Percentiles rank a stretch among this genome's conserved stretches.
phyloP scores from a whole-genome alignment of 2,797 vertebrate genomes.

The Cygnus olor region DNA sequence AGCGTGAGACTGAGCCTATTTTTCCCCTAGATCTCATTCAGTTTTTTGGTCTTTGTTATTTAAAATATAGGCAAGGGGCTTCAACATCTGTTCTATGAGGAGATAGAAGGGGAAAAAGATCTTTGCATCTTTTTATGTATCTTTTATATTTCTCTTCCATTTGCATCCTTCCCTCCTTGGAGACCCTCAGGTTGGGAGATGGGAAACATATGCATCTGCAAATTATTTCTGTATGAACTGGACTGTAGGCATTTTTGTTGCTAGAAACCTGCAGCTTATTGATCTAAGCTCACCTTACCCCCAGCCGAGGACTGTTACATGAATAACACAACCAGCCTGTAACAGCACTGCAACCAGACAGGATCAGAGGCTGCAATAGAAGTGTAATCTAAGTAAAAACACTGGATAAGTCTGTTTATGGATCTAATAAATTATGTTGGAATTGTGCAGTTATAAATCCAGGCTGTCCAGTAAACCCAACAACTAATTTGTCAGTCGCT shows the following conservation, averaged over 20 bases:
- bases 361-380: slow-evolving; percentile 72
- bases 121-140: neutral
- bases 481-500: slow-evolving; percentile 86
- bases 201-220: neutral
- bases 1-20: rapidly evolving
- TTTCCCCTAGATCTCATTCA: rapidly evolving
- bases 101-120: neutral
- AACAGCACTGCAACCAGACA: slow-evolving; percentile 55
- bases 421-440: slow-evolving; percentile 83
- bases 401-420: slow-evolving; percentile 79
- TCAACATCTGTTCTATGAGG: neutral
- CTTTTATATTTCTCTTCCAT: neutral
- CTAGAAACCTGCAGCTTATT: slow-evolving; percentile 17
- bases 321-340: slow-evolving; percentile 70
- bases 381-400: slow-evolving; percentile 79
- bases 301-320: slow-evolving; percentile 15
- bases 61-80: neutral
- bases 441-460: slow-evolving; percentile 83
- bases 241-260: neutral
- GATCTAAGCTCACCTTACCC: slow-evolving; percentile 11
- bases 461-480: slow-evolving; percentile 83
- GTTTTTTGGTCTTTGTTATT: neutral
- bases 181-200: neutral
- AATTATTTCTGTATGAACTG: neutral
- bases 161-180: neutral